Conservation (phyloP, 2,888 invertebrate genomes). For the Chloroclysta siterata region DNA sequence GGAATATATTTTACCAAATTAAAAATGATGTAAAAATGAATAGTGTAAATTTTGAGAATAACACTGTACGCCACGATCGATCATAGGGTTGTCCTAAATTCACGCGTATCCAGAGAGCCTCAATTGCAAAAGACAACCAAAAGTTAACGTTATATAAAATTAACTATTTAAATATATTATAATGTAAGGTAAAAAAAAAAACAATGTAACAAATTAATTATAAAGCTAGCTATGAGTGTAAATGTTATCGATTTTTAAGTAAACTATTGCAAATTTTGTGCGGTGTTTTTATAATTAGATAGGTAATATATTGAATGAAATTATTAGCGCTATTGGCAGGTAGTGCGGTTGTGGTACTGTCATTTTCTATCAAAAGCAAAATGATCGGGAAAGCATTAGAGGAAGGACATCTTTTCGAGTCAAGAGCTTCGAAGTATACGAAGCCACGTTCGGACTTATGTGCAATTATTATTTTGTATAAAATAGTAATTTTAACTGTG, state of each 20-base stretch:
- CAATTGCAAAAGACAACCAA: constrained; percentile 83
- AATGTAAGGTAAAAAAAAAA: constrained; percentile 74
- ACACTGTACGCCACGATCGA: constrained; percentile 56
- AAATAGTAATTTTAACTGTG: constrained; percentile 82
- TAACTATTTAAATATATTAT: constrained; percentile 83
- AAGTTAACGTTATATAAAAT: constrained; percentile 83
- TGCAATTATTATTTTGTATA: constrained; percentile 86
- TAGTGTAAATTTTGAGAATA: constrained; percentile 38
- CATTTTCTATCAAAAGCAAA: constrained; percentile 56
- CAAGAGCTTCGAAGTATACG: constrained; percentile 59
- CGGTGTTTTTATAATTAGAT: constrained; percentile 86
- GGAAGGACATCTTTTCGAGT: constrained; percentile 46
- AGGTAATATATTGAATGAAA: constrained; percentile 86
- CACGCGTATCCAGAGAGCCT: constrained; percentile 72
- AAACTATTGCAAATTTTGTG: constrained; percentile 83
- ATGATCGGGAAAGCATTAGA: constrained; percentile 52
- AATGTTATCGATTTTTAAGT: constrained; percentile 84
- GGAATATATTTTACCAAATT: constrained; percentile 13
- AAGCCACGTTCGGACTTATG: constrained; percentile 76
- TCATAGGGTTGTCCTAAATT: constrained; percentile 75
- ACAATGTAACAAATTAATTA: constrained; percentile 84
- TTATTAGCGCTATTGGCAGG: constrained; percentile 78
- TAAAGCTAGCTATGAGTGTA: constrained; percentile 85
- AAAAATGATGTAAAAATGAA: constrained; percentile 12
- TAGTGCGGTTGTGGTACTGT: constrained; percentile 67